phyloP scores from a whole-genome alignment of 2,888 invertebrate species.

The Xanthia togata region DNA sequence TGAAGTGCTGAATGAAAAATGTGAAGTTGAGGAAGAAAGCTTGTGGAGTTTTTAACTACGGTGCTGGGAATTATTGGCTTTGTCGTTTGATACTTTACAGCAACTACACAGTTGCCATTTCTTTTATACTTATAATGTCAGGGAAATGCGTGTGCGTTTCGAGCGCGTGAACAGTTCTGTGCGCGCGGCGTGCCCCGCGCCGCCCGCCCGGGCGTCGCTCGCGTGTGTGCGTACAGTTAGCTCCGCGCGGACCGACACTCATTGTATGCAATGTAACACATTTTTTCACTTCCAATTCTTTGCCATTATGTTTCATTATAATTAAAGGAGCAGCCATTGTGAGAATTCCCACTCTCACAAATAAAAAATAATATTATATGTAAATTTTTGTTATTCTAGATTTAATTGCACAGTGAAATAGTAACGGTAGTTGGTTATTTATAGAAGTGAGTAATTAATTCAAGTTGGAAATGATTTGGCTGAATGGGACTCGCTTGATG shows the following conservation, averaged over 20 bases:
- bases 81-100: slow-evolving; percentile 13
- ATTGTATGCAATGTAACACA: slow-evolving; percentile 78
- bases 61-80: slow-evolving; percentile 14
- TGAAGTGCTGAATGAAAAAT: slow-evolving; percentile 27
- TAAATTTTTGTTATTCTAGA: slow-evolving; percentile 78
- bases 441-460: slow-evolving; percentile 52
- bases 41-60: slow-evolving; percentile 13
- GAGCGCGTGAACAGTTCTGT: slow-evolving; percentile 18
- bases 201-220: slow-evolving; percentile 63
- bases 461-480: slow-evolving; percentile 48
- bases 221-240: slow-evolving; percentile 72
- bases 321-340: slow-evolving; percentile 81
- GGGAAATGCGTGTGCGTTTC: slow-evolving; percentile 23
- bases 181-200: slow-evolving; percentile 17
- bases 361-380: slow-evolving; percentile 78
- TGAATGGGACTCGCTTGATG: slow-evolving; percentile 45
- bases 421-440: slow-evolving; percentile 42
- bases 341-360: slow-evolving; percentile 82
- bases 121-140: slow-evolving; percentile 18
- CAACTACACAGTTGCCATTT: slow-evolving; percentile 7
- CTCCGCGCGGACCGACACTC: slow-evolving; percentile 71
- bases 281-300: slow-evolving; percentile 76
- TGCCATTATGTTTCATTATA: slow-evolving; percentile 78
- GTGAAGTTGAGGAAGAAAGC: slow-evolving; percentile 21
- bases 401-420: slow-evolving; percentile 68